Percentiles rank a stretch among this genome's conserved stretches.
These are phyloP conservation scores for Glaucidium brasilianum DNA, from an alignment of 2,113 vertebrate species.

Conservation along the genomic window DNA sequence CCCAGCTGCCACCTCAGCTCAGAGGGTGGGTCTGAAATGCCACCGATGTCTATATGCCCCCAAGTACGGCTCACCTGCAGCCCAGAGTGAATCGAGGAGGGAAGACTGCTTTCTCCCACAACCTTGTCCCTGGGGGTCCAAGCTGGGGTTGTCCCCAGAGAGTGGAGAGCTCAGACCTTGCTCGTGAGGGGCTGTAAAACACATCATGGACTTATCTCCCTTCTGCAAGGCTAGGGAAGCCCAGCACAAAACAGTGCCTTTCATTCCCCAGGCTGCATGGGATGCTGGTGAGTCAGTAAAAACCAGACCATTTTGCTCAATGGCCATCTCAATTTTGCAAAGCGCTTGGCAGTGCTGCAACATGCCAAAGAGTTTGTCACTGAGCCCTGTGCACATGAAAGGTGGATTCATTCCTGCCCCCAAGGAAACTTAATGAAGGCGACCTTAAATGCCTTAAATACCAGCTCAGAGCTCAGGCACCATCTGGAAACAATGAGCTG, in stretches of 20 bases:
- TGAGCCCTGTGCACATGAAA: background rate
- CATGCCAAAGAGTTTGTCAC: background rate
- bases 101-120: background rate
- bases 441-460: conserved; percentile 25
- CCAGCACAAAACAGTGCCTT: background rate
- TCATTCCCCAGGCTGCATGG: accelerated
- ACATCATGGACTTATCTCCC: accelerated
- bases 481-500: conserved; percentile 64
- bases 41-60: background rate
- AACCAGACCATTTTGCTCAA: background rate
- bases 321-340: background rate
- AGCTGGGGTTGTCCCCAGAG: too few species aligned
- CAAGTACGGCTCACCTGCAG: background rate
- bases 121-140: background rate
- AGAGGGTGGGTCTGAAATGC: background rate
- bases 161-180: background rate
- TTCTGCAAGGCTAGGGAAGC: background rate
- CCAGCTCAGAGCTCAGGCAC: background rate
- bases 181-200: background rate
- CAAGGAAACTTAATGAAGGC: background rate
- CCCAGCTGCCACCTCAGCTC: background rate
- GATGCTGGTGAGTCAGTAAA: background rate
- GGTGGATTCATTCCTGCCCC: background rate
- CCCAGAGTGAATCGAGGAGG: background rate
- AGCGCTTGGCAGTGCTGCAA: background rate